Evolutionary conservation across 2,888 invertebrate species (phyloP), one percentile per base, ranked within the genome.

Genomic region (Zelleria hepariella): DNA sequence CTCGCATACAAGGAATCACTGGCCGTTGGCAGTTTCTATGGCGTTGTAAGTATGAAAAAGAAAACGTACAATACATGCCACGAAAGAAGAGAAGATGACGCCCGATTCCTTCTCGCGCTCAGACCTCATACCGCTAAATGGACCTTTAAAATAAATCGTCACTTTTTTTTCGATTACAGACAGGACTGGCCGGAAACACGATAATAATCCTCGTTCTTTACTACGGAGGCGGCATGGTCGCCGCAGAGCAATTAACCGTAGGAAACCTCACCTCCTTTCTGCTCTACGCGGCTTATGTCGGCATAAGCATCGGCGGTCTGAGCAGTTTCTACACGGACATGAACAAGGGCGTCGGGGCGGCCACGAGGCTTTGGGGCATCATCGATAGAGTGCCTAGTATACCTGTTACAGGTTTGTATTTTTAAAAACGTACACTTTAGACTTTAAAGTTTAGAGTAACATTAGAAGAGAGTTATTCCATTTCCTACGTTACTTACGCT

Each of bases 201-300:
- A 95, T 98, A 62, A 94, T 98, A 65, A 91, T 98, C 62, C 93
- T 96, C 2, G 98, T 98, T 15, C 89, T 98, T 1, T 98, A 98
- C 79, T 95, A 95, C 70, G 98, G 98, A 0, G 97, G 98, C 0
- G 91, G 93, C 2, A 93, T 98, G 93, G 96, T 98, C 32, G 92
- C 95, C 0, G 92, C 93, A 1, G 91, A 95, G 52, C 88, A 93
- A 21, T 82, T 96, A 61, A 93, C 94, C 0, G 94, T 98, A 15
- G 98, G 98, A 5, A 94, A 95, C 64, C 89, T 99, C 20, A 98
- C 98, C 0, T 95, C 98, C 0, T 99, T 99, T 81, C 90, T 99
- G 10, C 81, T 99, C 15, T 99, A 99, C 73, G 98, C 98, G 0
- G 97, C 95, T 0, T 98, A 98, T 71, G 95, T 97, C 18, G 97